Conservation (phyloP, 2,888 invertebrate genomes). For the Andrena haemorrhoa region DNA sequence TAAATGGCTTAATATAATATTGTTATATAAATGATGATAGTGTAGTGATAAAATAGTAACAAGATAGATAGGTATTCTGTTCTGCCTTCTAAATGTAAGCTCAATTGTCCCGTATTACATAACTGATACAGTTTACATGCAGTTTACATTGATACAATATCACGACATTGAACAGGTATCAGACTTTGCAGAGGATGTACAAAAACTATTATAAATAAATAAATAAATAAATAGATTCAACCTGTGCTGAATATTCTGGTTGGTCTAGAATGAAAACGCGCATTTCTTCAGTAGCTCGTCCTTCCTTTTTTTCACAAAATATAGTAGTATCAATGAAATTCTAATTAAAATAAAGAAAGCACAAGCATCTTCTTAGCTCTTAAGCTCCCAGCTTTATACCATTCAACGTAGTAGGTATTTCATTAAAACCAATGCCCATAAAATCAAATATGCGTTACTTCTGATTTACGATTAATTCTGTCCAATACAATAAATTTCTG, state of each 20-base stretch:
- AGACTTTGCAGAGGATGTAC: slow-evolving; percentile 47
- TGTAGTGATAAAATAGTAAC: slow-evolving; percentile 19
- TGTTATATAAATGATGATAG: slow-evolving; percentile 15
- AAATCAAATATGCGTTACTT: too few relatives aligned
- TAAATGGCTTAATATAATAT: background rate
- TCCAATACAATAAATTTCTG: background rate
- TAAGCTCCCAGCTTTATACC: background rate
- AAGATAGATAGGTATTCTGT: background rate
- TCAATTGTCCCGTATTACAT: slow-evolving; percentile 12
- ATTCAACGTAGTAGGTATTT: background rate
- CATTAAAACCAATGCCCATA: background rate
- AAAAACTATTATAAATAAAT: slow-evolving; percentile 57
- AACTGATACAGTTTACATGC: slow-evolving; percentile 24
- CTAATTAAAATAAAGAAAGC: background rate
- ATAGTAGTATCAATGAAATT: background rate
- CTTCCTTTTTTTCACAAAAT: background rate
- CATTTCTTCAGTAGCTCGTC: background rate
- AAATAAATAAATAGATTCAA: slow-evolving; percentile 68
- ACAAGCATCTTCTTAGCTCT: slow-evolving; percentile 14
- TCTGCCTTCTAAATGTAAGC: slow-evolving; percentile 28
- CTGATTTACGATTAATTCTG: too few relatives aligned
- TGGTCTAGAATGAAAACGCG: slow-evolving; percentile 51
- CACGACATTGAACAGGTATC: slow-evolving; percentile 33
- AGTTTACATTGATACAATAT: slow-evolving; percentile 9
- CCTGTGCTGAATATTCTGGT: slow-evolving; percentile 29